Percentiles rank a stretch among this genome's conserved stretches.
Evolutionary conservation across 2,797 vertebrate genomes (phyloP).

Genomic region (Spheniscus humboldti): DNA sequence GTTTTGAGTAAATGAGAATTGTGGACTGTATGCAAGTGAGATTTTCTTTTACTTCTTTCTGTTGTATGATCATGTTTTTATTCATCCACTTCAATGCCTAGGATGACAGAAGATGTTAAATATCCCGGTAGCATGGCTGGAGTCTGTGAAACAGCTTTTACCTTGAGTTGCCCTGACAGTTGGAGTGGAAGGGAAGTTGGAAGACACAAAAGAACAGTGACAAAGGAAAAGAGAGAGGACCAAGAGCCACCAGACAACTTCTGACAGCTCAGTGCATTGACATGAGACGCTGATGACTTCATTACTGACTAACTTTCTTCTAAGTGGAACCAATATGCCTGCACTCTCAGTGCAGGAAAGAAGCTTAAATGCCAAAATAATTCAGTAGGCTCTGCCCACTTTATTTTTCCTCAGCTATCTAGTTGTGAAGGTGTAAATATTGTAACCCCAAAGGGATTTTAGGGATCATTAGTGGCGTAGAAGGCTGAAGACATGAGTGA

Average conservation of each 20-base stretch:
- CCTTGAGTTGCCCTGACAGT: neutral
- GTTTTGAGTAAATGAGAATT: neutral
- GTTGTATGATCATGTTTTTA: neutral
- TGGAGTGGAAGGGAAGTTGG: neutral
- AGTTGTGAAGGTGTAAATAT: neutral
- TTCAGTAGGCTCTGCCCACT: neutral
- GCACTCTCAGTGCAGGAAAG: neutral
- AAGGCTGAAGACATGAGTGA: conserved; percentile 1
- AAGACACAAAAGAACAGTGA: neutral
- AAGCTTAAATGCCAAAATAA: conserved; percentile 7
- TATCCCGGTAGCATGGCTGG: neutral
- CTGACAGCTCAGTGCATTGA: neutral
- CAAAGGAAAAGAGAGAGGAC: neutral
- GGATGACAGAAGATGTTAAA: neutral
- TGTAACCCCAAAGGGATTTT: neutral
- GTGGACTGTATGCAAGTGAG: neutral
- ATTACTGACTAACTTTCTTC: neutral
- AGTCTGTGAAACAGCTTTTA: neutral
- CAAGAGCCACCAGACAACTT: neutral
- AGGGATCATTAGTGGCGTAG: neutral
- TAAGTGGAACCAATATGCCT: neutral
- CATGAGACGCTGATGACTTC: neutral
- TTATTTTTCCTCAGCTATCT: conserved; percentile 5
- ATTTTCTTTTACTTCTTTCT: neutral
- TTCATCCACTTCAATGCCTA: neutral